Evolutionary conservation across 1,140 invertebrate genomes (phyloP).

Genomic region (Lasaia peninsularis): DNA sequence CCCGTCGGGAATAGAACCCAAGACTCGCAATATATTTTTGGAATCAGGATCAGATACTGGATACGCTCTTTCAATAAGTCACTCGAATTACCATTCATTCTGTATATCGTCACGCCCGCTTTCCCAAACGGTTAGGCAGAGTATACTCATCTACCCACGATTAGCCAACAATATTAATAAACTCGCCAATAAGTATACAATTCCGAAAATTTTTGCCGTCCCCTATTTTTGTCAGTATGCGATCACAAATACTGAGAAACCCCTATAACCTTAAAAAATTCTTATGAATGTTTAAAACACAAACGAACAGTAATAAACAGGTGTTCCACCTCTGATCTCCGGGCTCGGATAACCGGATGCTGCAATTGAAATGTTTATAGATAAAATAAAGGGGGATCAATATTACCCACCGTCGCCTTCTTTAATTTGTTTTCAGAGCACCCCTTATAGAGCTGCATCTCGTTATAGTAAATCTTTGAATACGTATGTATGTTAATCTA

Average conservation of each 20-base stretch:
- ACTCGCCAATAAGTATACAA: background rate
- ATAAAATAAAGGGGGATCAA: conserved; percentile 57
- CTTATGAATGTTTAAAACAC: conserved; percentile 6
- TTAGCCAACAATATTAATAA: no score
- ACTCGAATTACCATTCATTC: no score
- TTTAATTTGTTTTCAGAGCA: conserved; percentile 2
- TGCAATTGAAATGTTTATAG: conserved; percentile 63
- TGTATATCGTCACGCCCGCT: no score
- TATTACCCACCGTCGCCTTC: conserved; percentile 16
- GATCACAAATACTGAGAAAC: background rate
- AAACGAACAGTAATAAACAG: conserved; percentile 3
- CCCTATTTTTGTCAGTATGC: background rate
- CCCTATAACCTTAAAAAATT: background rate
- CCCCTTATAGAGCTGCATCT: background rate
- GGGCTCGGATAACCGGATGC: conserved; percentile 4
- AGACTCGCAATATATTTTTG: no score
- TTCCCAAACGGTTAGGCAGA: no score
- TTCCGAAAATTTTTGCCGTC: background rate
- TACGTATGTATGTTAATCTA: background rate
- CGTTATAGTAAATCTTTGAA: background rate
- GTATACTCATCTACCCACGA: no score
- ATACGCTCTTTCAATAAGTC: no score
- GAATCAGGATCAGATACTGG: no score
- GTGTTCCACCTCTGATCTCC: conserved; percentile 13
- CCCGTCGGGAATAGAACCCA: no score